Percentiles rank a stretch among this genome's conserved stretches.
Evolutionary conservation across 1,140 invertebrate genomes (phyloP).

Genomic region (Forficula auricularia): DNA sequence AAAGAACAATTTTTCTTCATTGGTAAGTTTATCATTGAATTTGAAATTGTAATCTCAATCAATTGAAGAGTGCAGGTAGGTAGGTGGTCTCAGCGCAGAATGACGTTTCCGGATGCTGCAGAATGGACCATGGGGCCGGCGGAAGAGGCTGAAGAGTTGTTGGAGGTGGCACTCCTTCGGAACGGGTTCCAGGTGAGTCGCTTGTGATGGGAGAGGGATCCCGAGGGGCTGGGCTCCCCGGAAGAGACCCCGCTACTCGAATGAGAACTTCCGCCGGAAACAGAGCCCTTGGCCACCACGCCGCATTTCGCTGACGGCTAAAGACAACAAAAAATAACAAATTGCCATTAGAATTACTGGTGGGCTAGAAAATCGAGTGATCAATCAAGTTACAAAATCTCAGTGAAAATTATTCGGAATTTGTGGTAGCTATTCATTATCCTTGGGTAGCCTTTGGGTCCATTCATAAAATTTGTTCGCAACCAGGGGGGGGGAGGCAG

Average conservation of each 20-base stretch:
- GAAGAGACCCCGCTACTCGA: slow-evolving; percentile 38
- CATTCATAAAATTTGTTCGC: too few relatives aligned
- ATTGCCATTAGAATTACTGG: background rate
- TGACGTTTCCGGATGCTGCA: slow-evolving; percentile 32
- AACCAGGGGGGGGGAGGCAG: too few relatives aligned
- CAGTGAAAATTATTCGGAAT: background rate
- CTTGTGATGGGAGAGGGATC: slow-evolving; percentile 36
- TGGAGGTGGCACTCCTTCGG: slow-evolving; percentile 32
- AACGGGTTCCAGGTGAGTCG: slow-evolving; percentile 48
- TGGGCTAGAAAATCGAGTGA: background rate
- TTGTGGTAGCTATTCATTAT: background rate
- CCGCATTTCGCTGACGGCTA: slow-evolving; percentile 22
- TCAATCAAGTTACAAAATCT: background rate
- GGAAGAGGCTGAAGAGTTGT: slow-evolving; percentile 34
- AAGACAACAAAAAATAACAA: background rate
- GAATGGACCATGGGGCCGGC: slow-evolving; percentile 16
- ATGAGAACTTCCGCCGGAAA: slow-evolving; percentile 34
- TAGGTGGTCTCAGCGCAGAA: slow-evolving; percentile 36
- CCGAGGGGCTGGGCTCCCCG: slow-evolving; percentile 39
- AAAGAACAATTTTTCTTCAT: too few relatives aligned
- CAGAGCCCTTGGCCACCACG: slow-evolving; percentile 31
- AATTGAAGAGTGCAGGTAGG: too few relatives aligned
- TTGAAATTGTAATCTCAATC: too few relatives aligned
- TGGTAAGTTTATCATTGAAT: too few relatives aligned
- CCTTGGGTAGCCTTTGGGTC: too few relatives aligned